phyloP scores from a whole-genome alignment of 2,113 vertebrate species.

The Cynopterus brachyotis region DNA sequence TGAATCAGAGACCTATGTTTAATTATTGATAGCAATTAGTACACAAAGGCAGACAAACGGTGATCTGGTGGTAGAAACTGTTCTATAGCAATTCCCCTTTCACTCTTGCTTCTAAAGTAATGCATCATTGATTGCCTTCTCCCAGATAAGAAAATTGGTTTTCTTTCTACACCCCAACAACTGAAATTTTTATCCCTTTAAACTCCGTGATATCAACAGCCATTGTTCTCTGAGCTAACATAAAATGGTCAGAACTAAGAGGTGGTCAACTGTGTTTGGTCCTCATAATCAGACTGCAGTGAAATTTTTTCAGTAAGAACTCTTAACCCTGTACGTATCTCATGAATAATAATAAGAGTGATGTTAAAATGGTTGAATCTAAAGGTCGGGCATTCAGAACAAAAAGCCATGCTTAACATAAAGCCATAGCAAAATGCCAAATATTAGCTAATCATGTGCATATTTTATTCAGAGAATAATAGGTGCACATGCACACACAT shows the following conservation, averaged over 20 bases:
- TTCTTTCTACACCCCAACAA: slow-evolving; percentile 30
- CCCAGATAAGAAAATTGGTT: not conserved
- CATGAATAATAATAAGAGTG: slow-evolving; percentile 55
- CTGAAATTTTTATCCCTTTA: slow-evolving; percentile 48
- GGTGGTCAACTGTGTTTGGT: slow-evolving; percentile 8
- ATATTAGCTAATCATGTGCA: slow-evolving; percentile 6
- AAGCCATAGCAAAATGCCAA: slow-evolving; percentile 24
- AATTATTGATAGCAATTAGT: slow-evolving; percentile 88
- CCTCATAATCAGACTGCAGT: slow-evolving; percentile 43
- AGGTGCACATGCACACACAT: not conserved
- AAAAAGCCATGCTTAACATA: not conserved
- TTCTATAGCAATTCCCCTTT: slow-evolving; percentile 53
- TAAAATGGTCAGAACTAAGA: not conserved
- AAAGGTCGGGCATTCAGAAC: slow-evolving; percentile 18
- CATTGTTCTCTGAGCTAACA: not conserved
- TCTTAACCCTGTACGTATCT: not conserved
- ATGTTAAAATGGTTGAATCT: not conserved
- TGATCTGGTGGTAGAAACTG: slow-evolving; percentile 84
- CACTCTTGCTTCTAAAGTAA: slow-evolving; percentile 59
- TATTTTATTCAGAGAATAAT: not conserved
- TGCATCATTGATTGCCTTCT: slow-evolving; percentile 59
- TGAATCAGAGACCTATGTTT: slow-evolving; percentile 86
- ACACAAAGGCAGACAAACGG: slow-evolving; percentile 86
- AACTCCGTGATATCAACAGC: not conserved
- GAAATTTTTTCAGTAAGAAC: not conserved